phyloP scores from a whole-genome alignment of 2,113 vertebrate genomes.

The Cyprinodon variegatus region DNA sequence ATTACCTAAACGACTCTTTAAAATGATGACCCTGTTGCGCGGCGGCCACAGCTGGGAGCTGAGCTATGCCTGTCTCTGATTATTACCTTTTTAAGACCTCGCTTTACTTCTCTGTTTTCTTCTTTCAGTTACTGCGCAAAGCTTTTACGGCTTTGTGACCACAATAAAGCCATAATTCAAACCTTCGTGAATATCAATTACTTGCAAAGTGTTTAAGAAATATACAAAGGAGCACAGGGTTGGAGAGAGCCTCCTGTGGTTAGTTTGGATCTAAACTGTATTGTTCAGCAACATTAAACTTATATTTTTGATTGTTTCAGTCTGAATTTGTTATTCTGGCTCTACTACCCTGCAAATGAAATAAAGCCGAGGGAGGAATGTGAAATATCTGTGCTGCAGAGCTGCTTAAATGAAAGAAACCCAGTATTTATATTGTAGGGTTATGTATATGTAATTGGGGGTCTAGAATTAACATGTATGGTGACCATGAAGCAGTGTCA shows the following conservation, averaged over 20 bases:
- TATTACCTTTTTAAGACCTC: neutral
- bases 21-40: constrained; percentile 64
- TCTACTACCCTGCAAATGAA: neutral
- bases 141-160: neutral
- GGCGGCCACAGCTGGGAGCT: constrained; percentile 57
- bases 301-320: neutral
- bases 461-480: neutral
- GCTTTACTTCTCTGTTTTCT: neutral
- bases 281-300: neutral
- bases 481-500: neutral
- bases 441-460: neutral
- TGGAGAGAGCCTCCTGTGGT: neutral
- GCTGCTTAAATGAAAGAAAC: neutral
- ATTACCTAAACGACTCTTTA: constrained; percentile 57
- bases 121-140: neutral
- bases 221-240: neutral
- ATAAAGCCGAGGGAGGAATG: neutral
- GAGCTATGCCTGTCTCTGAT: constrained; percentile 49
- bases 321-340: neutral
- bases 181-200: neutral
- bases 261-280: neutral
- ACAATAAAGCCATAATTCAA: neutral
- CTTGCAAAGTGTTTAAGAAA: neutral
- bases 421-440: too few relatives aligned
- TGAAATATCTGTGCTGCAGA: neutral